Evolutionary conservation across 2,113 vertebrate genomes (phyloP), one percentile per base, ranked within the genome.

Genomic region (Craseonycteris thonglongyai): DNA sequence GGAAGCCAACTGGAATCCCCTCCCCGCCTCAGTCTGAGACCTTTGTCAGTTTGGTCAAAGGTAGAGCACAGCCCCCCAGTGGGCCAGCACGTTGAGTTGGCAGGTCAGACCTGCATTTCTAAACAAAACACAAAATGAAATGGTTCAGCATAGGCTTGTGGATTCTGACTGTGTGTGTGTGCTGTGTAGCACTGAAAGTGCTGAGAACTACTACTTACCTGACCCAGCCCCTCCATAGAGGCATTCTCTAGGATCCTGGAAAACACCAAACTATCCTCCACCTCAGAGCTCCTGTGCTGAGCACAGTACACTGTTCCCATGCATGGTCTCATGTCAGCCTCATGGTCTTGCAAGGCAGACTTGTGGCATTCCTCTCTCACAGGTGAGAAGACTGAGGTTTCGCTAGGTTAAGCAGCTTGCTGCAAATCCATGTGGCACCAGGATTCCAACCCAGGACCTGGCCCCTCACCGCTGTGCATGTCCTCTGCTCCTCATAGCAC

Each of bases 181-280:
- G 3, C 22, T 45, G 35, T 19, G 28, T 30, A n/a, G n/a, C 30
- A 35, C 1, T n/a, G 22, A 47, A 47, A 66, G 38, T 33, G 2
- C 89, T 26, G 10, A 58, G 51, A 26, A 26, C 24, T 30, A 12
- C 16, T 30, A 19, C 22, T 45, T 9, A 21, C 22, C 76, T 79
- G 40, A 7, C 63, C 24, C 3, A 0, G 14, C 14, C 22, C n/a
- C 21, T 12, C 10, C 18, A 2, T 0, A 0, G 68, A 1, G 1
- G 54, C 59, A 30, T 38, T 58, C 19, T 35, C 40, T 21, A 10
- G 13, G 49, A 40, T 69, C 38, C 45, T 71, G 18, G 79, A 24
- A 40, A 19, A 69, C 33, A 72, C 15, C 8, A 4, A 61, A n/a
- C 69, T 10, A 2, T 8, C 38, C 71, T 58, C 71, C 28, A 11